Base-by-base conservation (phyloP, 2,113 vertebrate species). In the Tiliqua scincoides region DNA sequence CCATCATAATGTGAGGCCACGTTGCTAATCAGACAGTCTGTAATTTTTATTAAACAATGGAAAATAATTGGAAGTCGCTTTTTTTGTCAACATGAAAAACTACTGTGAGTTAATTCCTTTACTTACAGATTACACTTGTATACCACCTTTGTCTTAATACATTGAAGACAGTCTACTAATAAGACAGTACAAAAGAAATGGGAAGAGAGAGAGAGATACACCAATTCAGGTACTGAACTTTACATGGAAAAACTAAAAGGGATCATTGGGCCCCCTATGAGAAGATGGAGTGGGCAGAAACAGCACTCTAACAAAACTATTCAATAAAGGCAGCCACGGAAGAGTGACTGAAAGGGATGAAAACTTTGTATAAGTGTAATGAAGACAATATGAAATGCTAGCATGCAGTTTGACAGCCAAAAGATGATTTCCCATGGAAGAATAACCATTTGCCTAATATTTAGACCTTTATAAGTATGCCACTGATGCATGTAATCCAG, bases 331-430 rank as follows among this genome's bases (percentile, higher is more conserved):
- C 35, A 74, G 40, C 59, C 7, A 23, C 0, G 10, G 0, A 25
- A 32, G 40, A 76, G 18, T 32, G 25, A 48, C 82, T 48, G 62
- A 62, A 65, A 82, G 74, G 23, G 70, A 78, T 14, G 2, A 68
- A 68, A 86, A 72, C 0, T 0, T 37, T 37, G 23, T 18, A 27
- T 82, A 12, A 1, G 7, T 79, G 85, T 82, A 59, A 61, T 74
- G 37, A 70, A 65, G 1, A 18, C 12, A 73, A 2, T 25, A 12
- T 57, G 87, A 82, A 87, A 87, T 40, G 37, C 3, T 43, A 20
- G 84, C 25, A 57, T 63, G 71, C 54, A 12, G 5, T 83, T 1
- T 74, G 20, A 23, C 9, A 54, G 35, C 0, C 40, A 67, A 37
- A 2, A 0, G 25, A 0, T 77, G 4, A 74, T 89, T n/a, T 87